Percentiles rank a stretch among this genome's conserved stretches.
phyloP scores from a whole-genome alignment of 2,888 invertebrate species.

The Lasioglossum oenotherae region DNA sequence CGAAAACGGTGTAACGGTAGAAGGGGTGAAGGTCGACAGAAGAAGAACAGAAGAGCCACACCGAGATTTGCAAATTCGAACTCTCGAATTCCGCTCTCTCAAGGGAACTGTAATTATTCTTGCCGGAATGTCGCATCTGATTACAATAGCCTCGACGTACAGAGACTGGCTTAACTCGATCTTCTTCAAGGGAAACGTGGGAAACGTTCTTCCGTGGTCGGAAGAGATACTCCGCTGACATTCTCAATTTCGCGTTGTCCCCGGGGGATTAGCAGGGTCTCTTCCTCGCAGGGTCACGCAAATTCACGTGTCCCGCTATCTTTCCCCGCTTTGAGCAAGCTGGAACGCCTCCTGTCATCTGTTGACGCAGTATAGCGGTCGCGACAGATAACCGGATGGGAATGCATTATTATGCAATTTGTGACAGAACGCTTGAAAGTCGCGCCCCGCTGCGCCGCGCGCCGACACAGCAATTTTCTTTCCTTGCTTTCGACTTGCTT shows the following conservation, averaged over 20 bases:
- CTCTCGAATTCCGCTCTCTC: slow-evolving; percentile 20
- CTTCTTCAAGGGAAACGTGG: slow-evolving; percentile 41
- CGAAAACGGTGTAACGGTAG: neutral
- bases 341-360: neutral
- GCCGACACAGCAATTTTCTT: neutral
- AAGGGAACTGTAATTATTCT: slow-evolving; percentile 61
- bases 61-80: slow-evolving; percentile 36
- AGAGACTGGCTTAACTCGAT: slow-evolving; percentile 52
- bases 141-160: slow-evolving; percentile 58
- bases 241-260: slow-evolving; percentile 30
- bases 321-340: neutral
- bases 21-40: slow-evolving; percentile 3
- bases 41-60: slow-evolving; percentile 14
- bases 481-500: too few relatives aligned
- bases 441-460: too few relatives aligned
- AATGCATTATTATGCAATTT: slow-evolving; percentile 14
- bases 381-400: neutral
- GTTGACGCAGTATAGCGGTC: neutral
- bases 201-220: neutral
- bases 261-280: neutral
- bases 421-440: neutral
- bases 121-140: slow-evolving; percentile 59
- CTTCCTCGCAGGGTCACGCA: neutral
- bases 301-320: neutral
- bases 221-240: slow-evolving; percentile 19